Base-by-base conservation (phyloP, 2,888 invertebrate genomes). In the Piscicola geometra region DNA sequence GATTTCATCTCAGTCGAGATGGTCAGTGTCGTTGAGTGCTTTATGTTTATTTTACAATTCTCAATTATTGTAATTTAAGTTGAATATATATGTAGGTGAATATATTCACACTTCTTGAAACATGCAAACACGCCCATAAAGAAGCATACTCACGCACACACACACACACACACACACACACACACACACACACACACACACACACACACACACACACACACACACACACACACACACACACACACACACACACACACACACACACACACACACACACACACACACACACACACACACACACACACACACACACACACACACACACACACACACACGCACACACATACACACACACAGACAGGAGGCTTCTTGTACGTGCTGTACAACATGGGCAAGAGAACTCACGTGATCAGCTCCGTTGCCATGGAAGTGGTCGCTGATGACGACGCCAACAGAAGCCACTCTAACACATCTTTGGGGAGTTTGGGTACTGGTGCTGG, bases 1-100 rank as follows among this genome's bases (percentile, higher is more conserved):
- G 97, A 98, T 85, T 97, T 93, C 84, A 91, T 98, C 87, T 94
- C 97, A 86, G 89, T 98, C 85, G 94, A 96, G 88, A 91, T 98
- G 83, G 96, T 93, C 33, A 9, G 67, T 76, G n/a, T 18, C 25
- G 60, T 25, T 56, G 60, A 5, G 15, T 41, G n/a, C n/a, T n/a
- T n/a, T n/a, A n/a, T n/a, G n/a, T n/a, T n/a, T n/a, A n/a, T n/a
- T n/a, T n/a, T n/a, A n/a, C n/a, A n/a, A n/a, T n/a, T n/a, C n/a
- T n/a, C n/a, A n/a, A n/a, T n/a, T n/a, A n/a, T n/a, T n/a, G n/a
- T n/a, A n/a, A n/a, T n/a, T n/a, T n/a, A n/a, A n/a, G n/a, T n/a
- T n/a, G n/a, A n/a, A n/a, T n/a, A n/a, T n/a, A n/a, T n/a, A n/a
- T n/a, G n/a, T n/a, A n/a, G n/a, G n/a, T n/a, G n/a, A n/a, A n/a